These are phyloP conservation scores for Lymantria dispar DNA, from an alignment of 2,888 invertebrate genomes.

Conservation along the genomic window DNA sequence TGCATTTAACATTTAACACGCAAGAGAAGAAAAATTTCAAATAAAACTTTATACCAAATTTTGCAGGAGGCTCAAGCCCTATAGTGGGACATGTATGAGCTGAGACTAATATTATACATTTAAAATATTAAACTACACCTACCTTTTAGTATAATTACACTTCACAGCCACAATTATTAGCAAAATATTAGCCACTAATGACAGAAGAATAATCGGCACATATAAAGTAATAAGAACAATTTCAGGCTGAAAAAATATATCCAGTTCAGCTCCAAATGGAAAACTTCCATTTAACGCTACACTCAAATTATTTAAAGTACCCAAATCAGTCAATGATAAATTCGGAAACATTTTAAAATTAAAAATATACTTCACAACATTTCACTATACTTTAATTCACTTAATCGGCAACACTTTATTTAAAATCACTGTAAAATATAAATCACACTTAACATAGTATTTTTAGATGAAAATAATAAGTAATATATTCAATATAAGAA, in stretches of 20 bases:
- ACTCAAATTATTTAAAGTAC: slow-evolving; percentile 23
- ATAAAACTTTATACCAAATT: too few relatives aligned
- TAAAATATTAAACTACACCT: slow-evolving; percentile 45
- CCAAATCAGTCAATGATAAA: slow-evolving; percentile 26
- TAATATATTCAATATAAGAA: not conserved
- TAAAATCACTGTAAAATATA: not conserved
- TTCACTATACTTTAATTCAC: slow-evolving; percentile 1
- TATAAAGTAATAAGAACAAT: slow-evolving; percentile 83
- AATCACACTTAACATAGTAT: not conserved
- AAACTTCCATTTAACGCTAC: slow-evolving; percentile 40
- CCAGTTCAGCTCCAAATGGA: slow-evolving; percentile 54
- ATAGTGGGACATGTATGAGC: too few relatives aligned
- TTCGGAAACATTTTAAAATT: slow-evolving; percentile 31
- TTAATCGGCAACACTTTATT: slow-evolving; percentile 15
- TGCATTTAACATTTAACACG: too few relatives aligned
- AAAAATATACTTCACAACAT: slow-evolving; percentile 6
- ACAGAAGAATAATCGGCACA: slow-evolving; percentile 84
- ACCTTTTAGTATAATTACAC: slow-evolving; percentile 87
- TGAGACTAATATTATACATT: too few relatives aligned
- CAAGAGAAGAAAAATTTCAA: too few relatives aligned
- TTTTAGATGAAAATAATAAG: not conserved
- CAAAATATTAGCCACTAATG: slow-evolving; percentile 84
- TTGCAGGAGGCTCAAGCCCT: not conserved
- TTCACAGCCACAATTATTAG: slow-evolving; percentile 86
- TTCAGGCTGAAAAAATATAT: slow-evolving; percentile 70